phyloP scores from a whole-genome alignment of 2,888 invertebrate genomes.

The Therioaphis trifolii region DNA sequence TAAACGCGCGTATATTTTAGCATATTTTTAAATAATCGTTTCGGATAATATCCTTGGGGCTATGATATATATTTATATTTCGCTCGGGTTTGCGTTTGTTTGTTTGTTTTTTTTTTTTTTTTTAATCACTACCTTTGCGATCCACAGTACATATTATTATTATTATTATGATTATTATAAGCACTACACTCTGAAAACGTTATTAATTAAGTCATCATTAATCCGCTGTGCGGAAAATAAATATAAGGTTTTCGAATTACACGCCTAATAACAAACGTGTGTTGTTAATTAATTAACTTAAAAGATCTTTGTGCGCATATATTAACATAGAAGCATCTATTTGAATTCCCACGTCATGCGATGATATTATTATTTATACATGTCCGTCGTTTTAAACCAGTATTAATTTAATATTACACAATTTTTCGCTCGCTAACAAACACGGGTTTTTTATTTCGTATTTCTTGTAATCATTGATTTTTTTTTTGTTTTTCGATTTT shows the following conservation, averaged over 20 bases:
- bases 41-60: not conserved
- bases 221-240: not conserved
- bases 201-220: not conserved
- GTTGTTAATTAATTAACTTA: slow-evolving; percentile 24
- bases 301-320: not conserved
- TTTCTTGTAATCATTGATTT: no score
- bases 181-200: not conserved
- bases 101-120: not conserved
- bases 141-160: no score
- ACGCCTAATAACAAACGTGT: not conserved
- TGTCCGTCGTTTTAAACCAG: no score
- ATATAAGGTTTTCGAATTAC: not conserved
- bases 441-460: no score
- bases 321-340: not conserved
- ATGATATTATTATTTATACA: no score
- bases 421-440: no score
- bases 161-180: no score
- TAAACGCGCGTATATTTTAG: not conserved
- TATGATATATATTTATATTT: no score
- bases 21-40: not conserved
- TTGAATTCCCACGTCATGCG: no score
- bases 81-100: not conserved
- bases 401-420: no score
- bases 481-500: no score
- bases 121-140: not conserved